Evolutionary conservation across 1,140 invertebrate species (phyloP), one percentile per base, ranked within the genome.

Genomic region (Zelostemma sp.): DNA sequence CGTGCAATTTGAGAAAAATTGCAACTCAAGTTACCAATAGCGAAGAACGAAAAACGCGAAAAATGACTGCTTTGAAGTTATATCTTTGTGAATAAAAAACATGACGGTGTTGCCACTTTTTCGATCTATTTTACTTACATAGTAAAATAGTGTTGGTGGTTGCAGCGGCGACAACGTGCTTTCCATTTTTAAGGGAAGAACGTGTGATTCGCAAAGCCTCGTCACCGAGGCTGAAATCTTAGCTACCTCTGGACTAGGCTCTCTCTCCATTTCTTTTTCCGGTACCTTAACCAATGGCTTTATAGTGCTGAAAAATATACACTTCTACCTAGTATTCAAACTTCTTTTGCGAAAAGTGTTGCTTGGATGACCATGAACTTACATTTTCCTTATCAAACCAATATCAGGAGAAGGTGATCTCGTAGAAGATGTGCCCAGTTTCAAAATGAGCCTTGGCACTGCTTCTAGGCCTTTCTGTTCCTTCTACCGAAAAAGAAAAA

Each of bases 401-500:
- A 72, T 78, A 48, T 92, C 91, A 0, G 90, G 89, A 6, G 90
- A 90, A 45, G 88, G 88, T 4, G 90, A 89, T 58, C 89, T 86
- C 9, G 91, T 90, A 25, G 91, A 91, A 47, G 83, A 85, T 58
- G 91, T 89, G 65, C 89, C 89, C 31, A 95, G 80, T 83, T 94
- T 95, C 8, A 95, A 84, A 3, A 93, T 94, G 21, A 95, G 83
- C 84, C 95, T 95, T 9, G 93, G 93, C 21, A 94, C 89, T 41
- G 81, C 85, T 78, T 90, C 89, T 21, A 74, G 69, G 33, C 35
- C 62, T 77, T 87, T 86, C 57, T 84, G 82, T 60, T 88, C 85
- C 49, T 82, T 83, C 81, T 86, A 47, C 17, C 3, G 48, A 59
- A 68, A 43, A 55, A 11, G 28, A 54, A 53, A 35, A n/a, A n/a